Conservation (phyloP, 2,888 invertebrate genomes). For the Perizoma affinitatum region DNA sequence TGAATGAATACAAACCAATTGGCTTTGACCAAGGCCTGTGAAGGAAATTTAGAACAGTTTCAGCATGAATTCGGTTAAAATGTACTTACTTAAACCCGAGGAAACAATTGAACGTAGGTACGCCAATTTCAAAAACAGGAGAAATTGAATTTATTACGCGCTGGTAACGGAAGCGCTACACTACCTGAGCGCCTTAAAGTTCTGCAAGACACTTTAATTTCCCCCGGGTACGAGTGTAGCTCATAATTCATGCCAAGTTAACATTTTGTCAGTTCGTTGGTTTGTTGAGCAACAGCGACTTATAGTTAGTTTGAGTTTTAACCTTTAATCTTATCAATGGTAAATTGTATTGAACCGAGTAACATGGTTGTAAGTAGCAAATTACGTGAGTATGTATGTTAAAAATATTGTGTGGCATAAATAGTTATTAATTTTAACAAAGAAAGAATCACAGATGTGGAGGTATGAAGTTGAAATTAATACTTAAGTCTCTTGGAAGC, state of each 20-base stretch:
- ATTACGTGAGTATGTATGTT: too few species aligned
- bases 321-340: conserved; percentile 34
- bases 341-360: conserved; percentile 2
- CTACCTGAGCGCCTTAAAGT: conserved; percentile 79
- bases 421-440: too few species aligned
- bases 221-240: conserved; percentile 70
- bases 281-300: conserved; percentile 69
- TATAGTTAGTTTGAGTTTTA: conserved; percentile 61
- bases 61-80: background rate
- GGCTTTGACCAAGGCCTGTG: too few species aligned
- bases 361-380: conserved; percentile 22
- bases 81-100: conserved; percentile 5
- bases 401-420: too few species aligned
- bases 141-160: conserved; percentile 70
- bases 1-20: too few species aligned
- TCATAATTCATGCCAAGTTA: conserved; percentile 82
- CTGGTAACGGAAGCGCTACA: conserved; percentile 50
- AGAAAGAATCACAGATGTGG: too few species aligned
- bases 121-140: conserved; percentile 57
- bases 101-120: conserved; percentile 48
- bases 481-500: too few species aligned
- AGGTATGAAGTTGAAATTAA: too few species aligned
- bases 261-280: conserved; percentile 82
- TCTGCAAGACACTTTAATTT: conserved; percentile 83
- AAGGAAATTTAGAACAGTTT: too few species aligned